Evolutionary conservation across 2,888 invertebrate species (phyloP).

Genomic region (Folsomia candida): DNA sequence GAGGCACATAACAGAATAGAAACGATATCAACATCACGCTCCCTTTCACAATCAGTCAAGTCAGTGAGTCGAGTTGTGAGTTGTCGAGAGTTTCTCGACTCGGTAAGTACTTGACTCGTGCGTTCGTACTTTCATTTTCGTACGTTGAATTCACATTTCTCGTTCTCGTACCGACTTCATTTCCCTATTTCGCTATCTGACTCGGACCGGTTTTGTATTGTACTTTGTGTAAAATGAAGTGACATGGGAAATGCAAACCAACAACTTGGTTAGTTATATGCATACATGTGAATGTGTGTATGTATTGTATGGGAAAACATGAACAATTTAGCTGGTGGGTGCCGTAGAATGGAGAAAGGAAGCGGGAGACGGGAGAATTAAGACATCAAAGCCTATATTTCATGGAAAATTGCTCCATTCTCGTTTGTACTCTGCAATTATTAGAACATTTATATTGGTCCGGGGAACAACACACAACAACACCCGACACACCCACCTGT

Average conservation of each 20-base stretch:
- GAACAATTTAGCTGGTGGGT: not conserved
- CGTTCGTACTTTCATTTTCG: constrained; percentile 19
- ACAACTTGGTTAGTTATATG: not conserved
- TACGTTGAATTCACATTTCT: not conserved
- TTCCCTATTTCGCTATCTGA: not conserved
- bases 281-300: not conserved
- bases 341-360: constrained; percentile 23
- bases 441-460: not conserved
- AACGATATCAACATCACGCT: constrained; percentile 6
- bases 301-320: too few species aligned
- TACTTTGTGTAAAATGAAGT: not conserved
- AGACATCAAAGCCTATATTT: constrained; percentile 39
- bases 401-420: not conserved
- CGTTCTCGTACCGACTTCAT: not conserved
- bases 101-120: constrained; percentile 15
- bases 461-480: not conserved
- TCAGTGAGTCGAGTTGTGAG: not conserved
- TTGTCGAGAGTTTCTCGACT: constrained; percentile 5
- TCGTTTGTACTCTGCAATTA: constrained; percentile 2
- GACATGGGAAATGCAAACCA: not conserved
- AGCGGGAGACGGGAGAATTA: constrained; percentile 28
- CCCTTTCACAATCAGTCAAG: constrained; percentile 5
- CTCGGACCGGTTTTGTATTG: not conserved
- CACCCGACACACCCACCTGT: not conserved
- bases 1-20: not conserved